Percentiles rank a stretch among this genome's conserved stretches.
Conservation (phyloP, 2,797 vertebrate genomes). For the Catharus ustulatus region DNA sequence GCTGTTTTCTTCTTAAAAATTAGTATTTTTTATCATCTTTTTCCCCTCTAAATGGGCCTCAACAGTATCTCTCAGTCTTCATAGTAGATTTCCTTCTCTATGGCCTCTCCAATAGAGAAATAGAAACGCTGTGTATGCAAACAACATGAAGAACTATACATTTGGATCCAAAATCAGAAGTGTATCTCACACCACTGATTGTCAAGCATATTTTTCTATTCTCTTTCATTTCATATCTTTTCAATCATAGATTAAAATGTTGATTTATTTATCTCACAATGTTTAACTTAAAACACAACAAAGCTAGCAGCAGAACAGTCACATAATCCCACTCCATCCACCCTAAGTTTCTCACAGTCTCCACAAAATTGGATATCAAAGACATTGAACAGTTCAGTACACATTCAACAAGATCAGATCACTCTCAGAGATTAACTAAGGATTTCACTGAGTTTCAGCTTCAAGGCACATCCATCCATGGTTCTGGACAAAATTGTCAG, state of each 20-base stretch:
- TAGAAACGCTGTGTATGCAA: not conserved
- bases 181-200: not conserved
- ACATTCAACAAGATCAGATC: not conserved
- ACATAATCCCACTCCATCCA: not conserved
- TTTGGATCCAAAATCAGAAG: slow-evolving; percentile 2
- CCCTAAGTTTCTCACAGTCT: slow-evolving; percentile 18
- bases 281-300: slow-evolving; percentile 32
- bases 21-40: not conserved
- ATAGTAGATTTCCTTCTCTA: not conserved
- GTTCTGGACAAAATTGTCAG: not conserved
- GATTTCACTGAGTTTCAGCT: not conserved
- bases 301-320: slow-evolving; percentile 23
- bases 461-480: not conserved
- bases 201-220: slow-evolving; percentile 1
- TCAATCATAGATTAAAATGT: slow-evolving; percentile 16
- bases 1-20: not conserved
- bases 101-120: not conserved
- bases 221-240: slow-evolving; percentile 22
- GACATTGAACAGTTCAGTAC: not conserved
- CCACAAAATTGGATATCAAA: not conserved
- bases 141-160: not conserved
- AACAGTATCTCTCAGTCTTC: not conserved
- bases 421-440: not conserved
- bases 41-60: not conserved
- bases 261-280: slow-evolving; percentile 40